Percentiles rank a stretch among this genome's conserved stretches.
phyloP scores from a whole-genome alignment of 2,797 vertebrate genomes.

The Cyclura pinguis region DNA sequence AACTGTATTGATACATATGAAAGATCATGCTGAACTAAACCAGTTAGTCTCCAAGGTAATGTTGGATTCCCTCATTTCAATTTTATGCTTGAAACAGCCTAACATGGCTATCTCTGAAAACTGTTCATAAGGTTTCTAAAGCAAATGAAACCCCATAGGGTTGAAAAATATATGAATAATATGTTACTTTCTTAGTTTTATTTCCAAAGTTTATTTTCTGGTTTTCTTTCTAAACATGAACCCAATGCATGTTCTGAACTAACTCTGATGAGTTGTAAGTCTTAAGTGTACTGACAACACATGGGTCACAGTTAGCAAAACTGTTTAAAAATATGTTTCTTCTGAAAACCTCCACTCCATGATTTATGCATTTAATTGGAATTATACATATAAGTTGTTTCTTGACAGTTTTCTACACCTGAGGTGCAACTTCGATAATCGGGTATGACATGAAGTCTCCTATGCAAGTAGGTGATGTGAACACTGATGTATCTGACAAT shows the following conservation, averaged over 20 bases:
- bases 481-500: conserved; percentile 58
- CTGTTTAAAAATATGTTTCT: conserved; percentile 26
- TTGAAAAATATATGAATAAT: not conserved
- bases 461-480: conserved; percentile 39
- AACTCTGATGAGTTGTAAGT: not conserved
- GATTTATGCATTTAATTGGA: conserved; percentile 46
- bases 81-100: too few relatives aligned
- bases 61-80: too few relatives aligned
- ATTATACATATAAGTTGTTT: conserved; percentile 26
- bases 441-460: conserved; percentile 49
- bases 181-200: not conserved
- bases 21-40: too few relatives aligned
- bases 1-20: too few relatives aligned
- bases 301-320: not conserved
- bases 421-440: conserved; percentile 48
- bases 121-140: too few relatives aligned
- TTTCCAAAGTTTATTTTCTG: not conserved
- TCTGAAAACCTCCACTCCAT: conserved; percentile 54
- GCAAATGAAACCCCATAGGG: too few relatives aligned
- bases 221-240: not conserved
- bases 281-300: not conserved
- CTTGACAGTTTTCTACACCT: conserved; percentile 50
- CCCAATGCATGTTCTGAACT: not conserved
- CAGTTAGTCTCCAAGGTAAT: too few relatives aligned
- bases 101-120: too few relatives aligned